phyloP scores from a whole-genome alignment of 2,888 invertebrate species.

The Neuroscelio doddi region DNA sequence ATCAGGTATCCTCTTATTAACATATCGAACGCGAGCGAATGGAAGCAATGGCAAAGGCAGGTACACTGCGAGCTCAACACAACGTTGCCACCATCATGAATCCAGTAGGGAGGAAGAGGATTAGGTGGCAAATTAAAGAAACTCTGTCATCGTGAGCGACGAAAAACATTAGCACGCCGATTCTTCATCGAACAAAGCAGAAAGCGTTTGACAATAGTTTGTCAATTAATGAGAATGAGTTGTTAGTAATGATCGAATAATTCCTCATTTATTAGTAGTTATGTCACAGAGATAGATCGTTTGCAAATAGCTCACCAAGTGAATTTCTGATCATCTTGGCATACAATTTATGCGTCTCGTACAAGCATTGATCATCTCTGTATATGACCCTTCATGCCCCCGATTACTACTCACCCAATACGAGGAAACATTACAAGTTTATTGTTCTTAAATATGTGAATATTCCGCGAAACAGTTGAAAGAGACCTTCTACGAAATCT shows the following conservation, averaged over 20 bases:
- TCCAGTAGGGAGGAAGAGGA: conserved; percentile 43
- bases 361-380: conserved; percentile 5
- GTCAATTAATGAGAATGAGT: conserved; percentile 16
- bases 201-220: conserved; percentile 28
- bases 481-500: no score
- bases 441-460: neutral
- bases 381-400: neutral
- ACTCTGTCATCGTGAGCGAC: conserved; percentile 36
- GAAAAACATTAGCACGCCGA: conserved; percentile 39
- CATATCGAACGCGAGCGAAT: conserved; percentile 65
- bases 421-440: neutral
- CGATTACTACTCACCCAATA: neutral
- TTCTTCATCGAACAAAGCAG: conserved; percentile 34
- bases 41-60: conserved; percentile 45
- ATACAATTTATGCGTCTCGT: conserved; percentile 5
- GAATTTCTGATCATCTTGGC: conserved; percentile 21
- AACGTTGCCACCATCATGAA: conserved; percentile 2
- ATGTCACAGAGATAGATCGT: conserved; percentile 8
- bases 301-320: conserved; percentile 10
- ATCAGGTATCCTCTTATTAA: conserved; percentile 69
- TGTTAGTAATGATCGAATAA: conserved; percentile 10
- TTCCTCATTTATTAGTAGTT: conserved; percentile 7
- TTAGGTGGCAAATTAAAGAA: conserved; percentile 57
- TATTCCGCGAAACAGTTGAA: neutral
- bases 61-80: conserved; percentile 39